Percentiles rank a stretch among this genome's conserved stretches.
phyloP scores from a whole-genome alignment of 2,888 invertebrate species.

The Drosophila vallismaia region DNA sequence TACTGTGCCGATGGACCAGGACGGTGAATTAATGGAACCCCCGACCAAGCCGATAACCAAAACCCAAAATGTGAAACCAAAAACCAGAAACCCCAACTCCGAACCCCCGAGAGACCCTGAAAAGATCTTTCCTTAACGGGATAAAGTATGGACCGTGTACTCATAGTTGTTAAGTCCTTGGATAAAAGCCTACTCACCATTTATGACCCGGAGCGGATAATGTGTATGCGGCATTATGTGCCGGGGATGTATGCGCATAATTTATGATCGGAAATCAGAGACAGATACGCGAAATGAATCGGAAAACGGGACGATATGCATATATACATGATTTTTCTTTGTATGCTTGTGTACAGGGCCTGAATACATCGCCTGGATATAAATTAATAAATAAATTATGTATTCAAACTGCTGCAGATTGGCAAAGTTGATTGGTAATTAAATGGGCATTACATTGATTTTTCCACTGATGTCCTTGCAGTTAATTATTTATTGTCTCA shows the following conservation, averaged over 20 bases:
- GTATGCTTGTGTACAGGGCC: slow-evolving; percentile 16
- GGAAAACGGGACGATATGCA: slow-evolving; percentile 35
- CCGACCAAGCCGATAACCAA: too few species aligned
- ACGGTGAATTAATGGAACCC: slow-evolving; percentile 3
- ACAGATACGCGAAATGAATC: slow-evolving; percentile 40
- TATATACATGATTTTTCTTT: slow-evolving; percentile 15
- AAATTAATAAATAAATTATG: slow-evolving; percentile 46
- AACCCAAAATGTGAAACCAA: too few species aligned
- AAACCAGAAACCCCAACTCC: not conserved
- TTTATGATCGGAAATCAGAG: slow-evolving; percentile 39
- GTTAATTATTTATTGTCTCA: slow-evolving; percentile 34
- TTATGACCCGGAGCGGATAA: slow-evolving; percentile 19
- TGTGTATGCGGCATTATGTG: slow-evolving; percentile 10
- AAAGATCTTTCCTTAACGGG: not conserved
- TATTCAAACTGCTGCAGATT: slow-evolving; percentile 43
- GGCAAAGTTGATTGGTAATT: slow-evolving; percentile 36
- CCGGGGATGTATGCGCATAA: slow-evolving; percentile 38
- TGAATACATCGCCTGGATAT: slow-evolving; percentile 28
- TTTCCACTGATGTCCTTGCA: slow-evolving; percentile 26
- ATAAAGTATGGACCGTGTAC: not conserved
- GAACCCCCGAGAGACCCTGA: not conserved
- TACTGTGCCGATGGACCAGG: slow-evolving; percentile 61
- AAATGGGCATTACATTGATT: slow-evolving; percentile 34
- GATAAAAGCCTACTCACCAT: slow-evolving; percentile 5
- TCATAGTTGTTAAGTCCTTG: slow-evolving; percentile 21